phyloP scores from a whole-genome alignment of 2,113 vertebrate genomes.

The Ardeotis arabs region DNA sequence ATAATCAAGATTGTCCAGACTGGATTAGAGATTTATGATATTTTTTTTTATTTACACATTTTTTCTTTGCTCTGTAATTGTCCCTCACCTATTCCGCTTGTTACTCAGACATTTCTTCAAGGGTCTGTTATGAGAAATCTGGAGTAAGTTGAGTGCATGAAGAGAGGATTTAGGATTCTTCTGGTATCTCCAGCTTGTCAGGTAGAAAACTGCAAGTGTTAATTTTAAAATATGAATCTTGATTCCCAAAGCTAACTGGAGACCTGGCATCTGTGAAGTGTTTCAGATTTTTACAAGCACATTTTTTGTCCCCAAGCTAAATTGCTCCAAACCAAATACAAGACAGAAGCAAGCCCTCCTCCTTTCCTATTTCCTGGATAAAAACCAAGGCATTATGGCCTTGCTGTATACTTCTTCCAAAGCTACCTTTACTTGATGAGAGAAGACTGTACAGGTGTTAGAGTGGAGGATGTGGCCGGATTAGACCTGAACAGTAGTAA shows the following conservation, averaged over 20 bases:
- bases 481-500: neutral
- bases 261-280: neutral
- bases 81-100: neutral
- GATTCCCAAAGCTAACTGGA: neutral
- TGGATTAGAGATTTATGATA: neutral
- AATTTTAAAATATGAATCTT: neutral
- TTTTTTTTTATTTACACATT: neutral
- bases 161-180: neutral
- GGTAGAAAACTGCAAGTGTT: neutral
- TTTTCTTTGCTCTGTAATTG: neutral
- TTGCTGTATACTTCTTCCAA: neutral
- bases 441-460: neutral
- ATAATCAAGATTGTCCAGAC: neutral
- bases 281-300: neutral
- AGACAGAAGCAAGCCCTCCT: neutral
- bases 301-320: neutral
- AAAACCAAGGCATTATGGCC: neutral
- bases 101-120: neutral
- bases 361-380: neutral
- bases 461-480: rapidly evolving
- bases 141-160: neutral
- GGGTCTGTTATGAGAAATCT: neutral
- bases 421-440: neutral
- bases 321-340: neutral
- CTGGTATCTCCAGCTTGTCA: neutral